phyloP scores from a whole-genome alignment of 64 coral and sea anemone genomes.

The Porites lutea region DNA sequence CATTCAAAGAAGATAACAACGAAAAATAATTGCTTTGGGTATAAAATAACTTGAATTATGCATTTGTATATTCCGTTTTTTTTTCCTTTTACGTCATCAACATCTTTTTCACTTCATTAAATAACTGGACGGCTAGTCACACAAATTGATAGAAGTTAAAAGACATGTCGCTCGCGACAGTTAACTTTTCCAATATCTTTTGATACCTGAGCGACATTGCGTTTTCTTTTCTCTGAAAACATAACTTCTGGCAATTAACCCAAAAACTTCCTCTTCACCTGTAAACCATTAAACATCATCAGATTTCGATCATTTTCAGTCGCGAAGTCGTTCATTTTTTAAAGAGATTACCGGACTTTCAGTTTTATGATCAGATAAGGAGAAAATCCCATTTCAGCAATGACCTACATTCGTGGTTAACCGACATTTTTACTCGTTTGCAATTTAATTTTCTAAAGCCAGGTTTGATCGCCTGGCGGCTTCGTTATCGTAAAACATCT shows the following conservation, averaged over 20 bases:
- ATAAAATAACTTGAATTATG: neutral
- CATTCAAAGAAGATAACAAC: neutral
- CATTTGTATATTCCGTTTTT: neutral
- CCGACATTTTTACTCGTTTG: neutral
- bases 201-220: neutral
- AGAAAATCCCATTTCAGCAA: neutral
- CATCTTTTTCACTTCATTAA: neutral
- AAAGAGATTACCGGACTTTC: neutral
- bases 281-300: neutral
- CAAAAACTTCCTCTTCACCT: slow-evolving; percentile 4
- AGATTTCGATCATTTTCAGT: neutral
- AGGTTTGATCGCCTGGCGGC: neutral
- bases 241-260: neutral
- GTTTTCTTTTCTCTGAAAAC: neutral
- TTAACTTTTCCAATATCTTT: neutral
- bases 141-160: slow-evolving; percentile 6
- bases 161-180: neutral
- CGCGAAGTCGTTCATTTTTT: neutral
- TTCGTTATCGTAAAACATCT: neutral
- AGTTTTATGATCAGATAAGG: too few relatives aligned
- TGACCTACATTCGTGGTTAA: neutral
- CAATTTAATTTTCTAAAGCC: neutral
- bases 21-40: neutral
- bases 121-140: neutral
- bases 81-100: neutral